These are phyloP conservation scores for Strigamia maritima DNA, from an alignment of 2,888 invertebrate genomes.

Conservation along the genomic window DNA sequence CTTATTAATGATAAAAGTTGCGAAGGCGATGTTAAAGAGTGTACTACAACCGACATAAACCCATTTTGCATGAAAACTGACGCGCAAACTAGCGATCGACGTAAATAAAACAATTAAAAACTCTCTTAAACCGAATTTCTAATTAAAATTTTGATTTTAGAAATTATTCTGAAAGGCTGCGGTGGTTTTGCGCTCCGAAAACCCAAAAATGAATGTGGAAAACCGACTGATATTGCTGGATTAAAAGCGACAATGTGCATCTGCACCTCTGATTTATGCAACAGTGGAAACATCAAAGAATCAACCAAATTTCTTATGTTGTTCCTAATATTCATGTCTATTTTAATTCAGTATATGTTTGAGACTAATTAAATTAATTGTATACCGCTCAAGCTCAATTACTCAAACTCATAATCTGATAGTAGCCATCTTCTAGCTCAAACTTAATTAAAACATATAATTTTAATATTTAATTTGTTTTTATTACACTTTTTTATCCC, in stretches of 20 bases:
- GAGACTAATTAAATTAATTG: background rate
- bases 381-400: too few species aligned
- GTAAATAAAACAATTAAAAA: background rate
- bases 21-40: background rate
- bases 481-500: too few species aligned
- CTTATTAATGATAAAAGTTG: background rate
- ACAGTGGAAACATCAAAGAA: background rate
- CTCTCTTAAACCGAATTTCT: background rate
- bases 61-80: background rate
- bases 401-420: too few species aligned
- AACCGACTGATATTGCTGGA: background rate
- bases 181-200: background rate
- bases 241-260: background rate
- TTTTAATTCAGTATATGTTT: background rate
- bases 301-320: background rate
- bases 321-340: background rate
- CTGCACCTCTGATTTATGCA: background rate
- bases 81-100: background rate
- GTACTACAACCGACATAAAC: background rate
- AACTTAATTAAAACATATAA: too few species aligned
- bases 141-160: background rate
- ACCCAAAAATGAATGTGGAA: background rate
- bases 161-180: background rate
- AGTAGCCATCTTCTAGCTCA: too few species aligned
- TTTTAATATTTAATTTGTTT: too few species aligned